phyloP scores from a whole-genome alignment of 1,140 invertebrate species.

The Phymastichus coffea region DNA sequence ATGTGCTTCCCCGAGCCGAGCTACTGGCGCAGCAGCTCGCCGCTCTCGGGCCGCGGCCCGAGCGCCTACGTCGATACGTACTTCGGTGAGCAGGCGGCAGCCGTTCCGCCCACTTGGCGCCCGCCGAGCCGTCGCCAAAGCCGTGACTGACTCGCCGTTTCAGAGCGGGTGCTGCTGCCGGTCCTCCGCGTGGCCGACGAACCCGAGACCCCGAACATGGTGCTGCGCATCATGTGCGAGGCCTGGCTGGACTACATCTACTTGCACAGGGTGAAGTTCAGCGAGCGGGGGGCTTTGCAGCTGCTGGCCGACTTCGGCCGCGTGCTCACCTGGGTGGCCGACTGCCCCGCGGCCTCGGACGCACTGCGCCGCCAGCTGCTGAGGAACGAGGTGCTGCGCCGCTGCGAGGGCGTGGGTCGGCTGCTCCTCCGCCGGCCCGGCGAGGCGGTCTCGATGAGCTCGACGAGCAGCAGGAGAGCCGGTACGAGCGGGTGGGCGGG shows the following conservation, averaged over 20 bases:
- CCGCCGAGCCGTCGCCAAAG: too few species aligned
- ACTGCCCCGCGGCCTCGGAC: slow-evolving; percentile 59
- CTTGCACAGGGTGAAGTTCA: slow-evolving; percentile 76
- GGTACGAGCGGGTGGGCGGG: too few species aligned
- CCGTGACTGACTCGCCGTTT: too few species aligned
- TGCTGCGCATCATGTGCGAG: slow-evolving; percentile 78
- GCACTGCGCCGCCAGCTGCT: slow-evolving; percentile 66
- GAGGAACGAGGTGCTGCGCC: slow-evolving; percentile 72
- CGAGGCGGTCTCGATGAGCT: slow-evolving; percentile 69
- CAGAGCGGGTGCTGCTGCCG: slow-evolving; percentile 73
- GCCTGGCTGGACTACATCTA: slow-evolving; percentile 84
- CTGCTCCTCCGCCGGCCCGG: slow-evolving; percentile 73
- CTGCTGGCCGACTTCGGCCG: slow-evolving; percentile 74
- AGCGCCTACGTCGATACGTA: slow-evolving; percentile 65
- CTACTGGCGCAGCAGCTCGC: slow-evolving; percentile 62
- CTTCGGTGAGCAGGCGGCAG: slow-evolving; percentile 64
- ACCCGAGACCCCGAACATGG: slow-evolving; percentile 70
- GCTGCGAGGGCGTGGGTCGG: slow-evolving; percentile 78
- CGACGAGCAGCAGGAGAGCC: too few species aligned
- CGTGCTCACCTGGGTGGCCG: slow-evolving; percentile 70
- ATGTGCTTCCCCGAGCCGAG: slow-evolving; percentile 71
- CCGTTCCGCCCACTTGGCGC: too few species aligned
- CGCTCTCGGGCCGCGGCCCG: slow-evolving; percentile 47
- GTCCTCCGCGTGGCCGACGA: slow-evolving; percentile 73
- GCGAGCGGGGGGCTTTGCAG: slow-evolving; percentile 68